Conservation (phyloP, 2,888 invertebrate species). For the Epirrhoe alternata region DNA sequence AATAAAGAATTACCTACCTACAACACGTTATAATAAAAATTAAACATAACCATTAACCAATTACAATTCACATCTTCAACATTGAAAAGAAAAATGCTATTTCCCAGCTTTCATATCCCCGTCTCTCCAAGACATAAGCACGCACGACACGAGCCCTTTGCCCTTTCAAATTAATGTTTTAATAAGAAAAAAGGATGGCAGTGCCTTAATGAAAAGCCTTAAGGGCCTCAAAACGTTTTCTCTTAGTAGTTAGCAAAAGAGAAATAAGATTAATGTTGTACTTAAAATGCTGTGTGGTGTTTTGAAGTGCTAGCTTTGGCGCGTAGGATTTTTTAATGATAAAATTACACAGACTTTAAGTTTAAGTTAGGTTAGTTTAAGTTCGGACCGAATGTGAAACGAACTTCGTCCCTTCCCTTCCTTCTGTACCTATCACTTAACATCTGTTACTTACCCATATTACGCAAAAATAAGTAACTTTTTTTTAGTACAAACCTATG, state of each 20-base stretch:
- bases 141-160: slow-evolving; percentile 17
- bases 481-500: too few relatives aligned
- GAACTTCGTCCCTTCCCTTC: too few relatives aligned
- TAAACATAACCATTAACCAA: too few relatives aligned
- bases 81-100: not conserved
- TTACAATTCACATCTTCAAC: too few relatives aligned
- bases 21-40: too few relatives aligned
- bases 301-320: not conserved
- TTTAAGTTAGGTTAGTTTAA: too few relatives aligned
- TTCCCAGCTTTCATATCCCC: not conserved
- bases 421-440: too few relatives aligned
- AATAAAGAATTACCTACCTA: too few relatives aligned
- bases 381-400: too few relatives aligned
- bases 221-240: slow-evolving; percentile 44
- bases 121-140: slow-evolving; percentile 21
- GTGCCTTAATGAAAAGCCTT: slow-evolving; percentile 53
- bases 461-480: too few relatives aligned
- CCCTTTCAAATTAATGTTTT: slow-evolving; percentile 43
- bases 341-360: too few relatives aligned
- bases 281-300: not conserved
- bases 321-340: not conserved
- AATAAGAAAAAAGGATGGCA: slow-evolving; percentile 45
- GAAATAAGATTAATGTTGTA: not conserved
- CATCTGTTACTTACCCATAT: too few relatives aligned
- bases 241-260: slow-evolving; percentile 16